Evolutionary conservation across 1,140 invertebrate species (phyloP), one percentile per base, ranked within the genome.

Genomic region (Wasmannia auropunctata): DNA sequence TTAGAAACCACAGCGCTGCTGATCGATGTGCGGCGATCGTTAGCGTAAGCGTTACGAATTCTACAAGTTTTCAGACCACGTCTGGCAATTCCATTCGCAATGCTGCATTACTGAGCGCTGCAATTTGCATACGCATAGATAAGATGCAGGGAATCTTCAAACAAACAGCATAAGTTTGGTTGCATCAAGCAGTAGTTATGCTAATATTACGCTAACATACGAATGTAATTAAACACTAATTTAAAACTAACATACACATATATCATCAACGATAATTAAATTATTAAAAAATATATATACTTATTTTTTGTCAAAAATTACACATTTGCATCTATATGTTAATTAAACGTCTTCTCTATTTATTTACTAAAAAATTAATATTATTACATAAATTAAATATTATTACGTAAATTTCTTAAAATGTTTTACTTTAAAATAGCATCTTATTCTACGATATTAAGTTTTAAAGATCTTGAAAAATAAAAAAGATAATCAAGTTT

Each of bases 61-160:
- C 16, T 28, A 2, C 22, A 34, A 58, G 54, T 60, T 40, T 75
- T 75, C 10, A 25, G 25, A 22, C 16, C 22, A 46, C 37, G 14
- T 75, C 3, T 62, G 22, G 49, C 31, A 74, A 62, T 76, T 40
- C 19, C 16, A 19, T 16, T 7, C 37, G 74, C 37, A 43, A 58
- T 43, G 22, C 37, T 31, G 54, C 72, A 76, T 58, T 37, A 28
- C 56, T 60, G 74, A 60, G 34, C 14, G 31, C 10, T 31, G 56
- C n/a, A 76, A 76, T 60, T 76, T 76, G 37, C 25, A 76, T 60
- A 40, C 7, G 56, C 19, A 60, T 28, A 14, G 22, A 60, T 60
- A 43, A 76, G 54, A 31, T 2, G n/a, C 3, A 43, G 10, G 14
- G 11, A 76, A 34, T 43, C 22, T 40, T 31, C 37, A 60, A 76